Evolutionary conservation across 2,797 vertebrate genomes (phyloP).

Genomic region (Thamnophis elegans): DNA sequence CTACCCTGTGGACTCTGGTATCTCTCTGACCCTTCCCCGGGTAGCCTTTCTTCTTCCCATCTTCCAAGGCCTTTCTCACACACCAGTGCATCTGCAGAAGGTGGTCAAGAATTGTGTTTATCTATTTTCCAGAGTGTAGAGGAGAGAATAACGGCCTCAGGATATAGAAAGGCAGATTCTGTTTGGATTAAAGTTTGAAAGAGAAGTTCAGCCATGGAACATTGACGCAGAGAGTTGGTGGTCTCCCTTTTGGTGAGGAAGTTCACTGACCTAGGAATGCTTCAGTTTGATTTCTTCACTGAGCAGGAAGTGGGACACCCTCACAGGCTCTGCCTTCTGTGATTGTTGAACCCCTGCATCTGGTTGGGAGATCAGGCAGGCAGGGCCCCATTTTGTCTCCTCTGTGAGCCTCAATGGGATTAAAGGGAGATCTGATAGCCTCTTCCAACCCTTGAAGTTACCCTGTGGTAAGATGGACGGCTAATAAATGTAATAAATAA

Average conservation of each 20-base stretch:
- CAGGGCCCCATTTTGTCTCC: background rate
- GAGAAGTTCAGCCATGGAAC: background rate
- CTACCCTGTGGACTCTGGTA: background rate
- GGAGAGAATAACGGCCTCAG: background rate
- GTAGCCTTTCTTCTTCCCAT: background rate
- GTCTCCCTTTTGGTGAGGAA: background rate
- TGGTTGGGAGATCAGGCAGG: background rate
- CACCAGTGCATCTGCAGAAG: background rate
- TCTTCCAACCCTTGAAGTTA: background rate
- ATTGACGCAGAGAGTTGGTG: background rate
- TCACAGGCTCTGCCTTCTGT: too few species aligned
- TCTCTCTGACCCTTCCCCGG: background rate
- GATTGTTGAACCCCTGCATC: background rate
- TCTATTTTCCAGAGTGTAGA: background rate
- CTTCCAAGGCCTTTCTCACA: background rate
- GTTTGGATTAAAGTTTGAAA: background rate
- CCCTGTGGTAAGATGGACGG: background rate
- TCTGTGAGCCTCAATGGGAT: background rate
- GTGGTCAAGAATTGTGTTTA: background rate
- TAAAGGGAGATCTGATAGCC: too few species aligned
- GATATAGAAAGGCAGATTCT: background rate
- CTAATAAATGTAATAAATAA: too few species aligned
- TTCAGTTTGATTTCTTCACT: background rate
- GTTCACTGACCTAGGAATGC: background rate
- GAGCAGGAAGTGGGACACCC: background rate